Evolutionary conservation across 2,797 vertebrate genomes (phyloP).

Genomic region (Alectoris magna): DNA sequence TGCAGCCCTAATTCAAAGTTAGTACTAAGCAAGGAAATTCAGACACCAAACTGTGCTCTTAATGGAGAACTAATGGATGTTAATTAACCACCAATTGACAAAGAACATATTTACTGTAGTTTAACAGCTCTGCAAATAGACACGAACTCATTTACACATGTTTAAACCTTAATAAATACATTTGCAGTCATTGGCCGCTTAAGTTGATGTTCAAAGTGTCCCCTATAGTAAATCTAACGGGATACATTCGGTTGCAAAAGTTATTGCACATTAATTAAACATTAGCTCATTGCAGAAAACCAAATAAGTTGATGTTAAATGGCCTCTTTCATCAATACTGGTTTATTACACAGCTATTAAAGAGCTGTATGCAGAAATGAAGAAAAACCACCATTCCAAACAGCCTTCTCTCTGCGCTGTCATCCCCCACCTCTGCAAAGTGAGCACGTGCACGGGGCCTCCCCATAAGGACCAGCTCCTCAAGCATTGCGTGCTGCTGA

Average conservation of each 20-base stretch:
- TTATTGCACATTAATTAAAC: conserved; percentile 69
- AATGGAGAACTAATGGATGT: conserved; percentile 66
- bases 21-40: conserved; percentile 44
- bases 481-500: rapidly evolving
- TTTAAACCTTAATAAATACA: conserved; percentile 75
- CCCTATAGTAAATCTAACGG: conserved; percentile 55
- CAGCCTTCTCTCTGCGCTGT: background rate
- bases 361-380: background rate
- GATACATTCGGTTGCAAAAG: conserved; percentile 54
- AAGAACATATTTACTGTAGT: conserved; percentile 66
- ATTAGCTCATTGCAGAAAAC: conserved; percentile 56
- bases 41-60: conserved; percentile 58
- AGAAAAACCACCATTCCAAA: background rate
- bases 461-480: background rate
- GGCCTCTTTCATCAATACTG: conserved; percentile 57
- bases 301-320: conserved; percentile 60
- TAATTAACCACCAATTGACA: conserved; percentile 75
- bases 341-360: conserved; percentile 51
- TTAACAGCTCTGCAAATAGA: conserved; percentile 66
- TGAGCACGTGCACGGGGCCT: background rate
- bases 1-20: conserved; percentile 32
- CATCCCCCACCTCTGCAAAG: background rate
- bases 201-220: conserved; percentile 52
- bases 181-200: conserved; percentile 56
- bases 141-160: conserved; percentile 62